phyloP scores from a whole-genome alignment of 2,113 vertebrate genomes.

The Pogona vitticeps region DNA sequence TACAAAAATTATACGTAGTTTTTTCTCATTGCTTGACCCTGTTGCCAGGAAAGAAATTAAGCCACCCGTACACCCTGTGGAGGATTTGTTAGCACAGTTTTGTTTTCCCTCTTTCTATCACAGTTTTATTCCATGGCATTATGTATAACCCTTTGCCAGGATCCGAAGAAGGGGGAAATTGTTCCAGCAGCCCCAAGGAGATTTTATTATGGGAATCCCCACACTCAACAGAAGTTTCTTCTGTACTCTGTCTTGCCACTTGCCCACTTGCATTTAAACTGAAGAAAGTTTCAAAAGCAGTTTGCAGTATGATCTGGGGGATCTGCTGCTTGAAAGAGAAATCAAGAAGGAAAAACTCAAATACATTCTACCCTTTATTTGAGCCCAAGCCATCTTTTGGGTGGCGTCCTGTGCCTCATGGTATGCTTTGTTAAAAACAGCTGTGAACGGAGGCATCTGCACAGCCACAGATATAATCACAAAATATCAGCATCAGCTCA shows the following conservation, averaged over 20 bases:
- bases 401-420: background rate
- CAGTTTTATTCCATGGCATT: background rate
- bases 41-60: background rate
- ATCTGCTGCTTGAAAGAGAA: background rate
- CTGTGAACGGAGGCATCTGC: background rate
- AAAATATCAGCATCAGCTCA: background rate
- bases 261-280: background rate
- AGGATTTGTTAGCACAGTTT: background rate
- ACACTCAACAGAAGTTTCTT: background rate
- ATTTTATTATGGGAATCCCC: background rate
- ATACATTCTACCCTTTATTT: background rate
- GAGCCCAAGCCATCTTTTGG: background rate
- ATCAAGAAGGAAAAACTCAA: background rate
- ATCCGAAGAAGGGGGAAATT: background rate
- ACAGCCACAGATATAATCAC: no score
- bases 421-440: background rate
- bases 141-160: background rate
- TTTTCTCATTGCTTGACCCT: conserved; percentile 14
- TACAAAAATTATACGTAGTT: conserved; percentile 9
- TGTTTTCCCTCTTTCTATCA: background rate
- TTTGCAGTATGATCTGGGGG: no score
- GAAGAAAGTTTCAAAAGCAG: background rate
- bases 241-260: no score
- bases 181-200: background rate
- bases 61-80: background rate